phyloP scores from a whole-genome alignment of 2,888 invertebrate species.

The Napeogenes sylphis region DNA sequence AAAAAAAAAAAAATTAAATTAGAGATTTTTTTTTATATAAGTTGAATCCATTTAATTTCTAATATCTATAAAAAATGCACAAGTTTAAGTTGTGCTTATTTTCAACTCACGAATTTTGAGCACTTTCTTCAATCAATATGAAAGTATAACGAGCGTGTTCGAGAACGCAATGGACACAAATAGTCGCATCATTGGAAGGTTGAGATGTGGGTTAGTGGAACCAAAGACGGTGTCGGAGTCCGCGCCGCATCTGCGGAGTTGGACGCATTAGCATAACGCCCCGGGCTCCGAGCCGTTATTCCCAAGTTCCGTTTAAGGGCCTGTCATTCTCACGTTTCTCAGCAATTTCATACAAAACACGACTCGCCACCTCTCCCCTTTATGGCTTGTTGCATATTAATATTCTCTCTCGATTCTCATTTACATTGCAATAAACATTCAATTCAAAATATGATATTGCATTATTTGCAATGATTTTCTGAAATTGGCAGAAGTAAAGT shows the following conservation, averaged over 20 bases:
- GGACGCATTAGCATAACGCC: constrained; percentile 68
- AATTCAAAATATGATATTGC: background rate
- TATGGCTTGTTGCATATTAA: constrained; percentile 10
- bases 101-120: constrained; percentile 29
- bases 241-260: constrained; percentile 47
- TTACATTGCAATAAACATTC: constrained; percentile 1
- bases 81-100: constrained; percentile 14
- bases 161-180: constrained; percentile 64
- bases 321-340: constrained; percentile 57
- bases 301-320: constrained; percentile 63
- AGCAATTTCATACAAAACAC: constrained; percentile 38
- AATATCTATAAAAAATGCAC: background rate
- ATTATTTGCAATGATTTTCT: background rate
- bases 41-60: too few relatives aligned
- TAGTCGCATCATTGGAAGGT: constrained; percentile 62
- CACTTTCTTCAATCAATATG: constrained; percentile 70
- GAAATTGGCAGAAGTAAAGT: too few relatives aligned
- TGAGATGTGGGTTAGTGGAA: constrained; percentile 74
- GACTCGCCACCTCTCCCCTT: constrained; percentile 10
- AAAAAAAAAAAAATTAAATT: too few relatives aligned
- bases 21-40: too few relatives aligned
- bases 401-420: background rate
- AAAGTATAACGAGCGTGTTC: constrained; percentile 73
- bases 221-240: constrained; percentile 45
- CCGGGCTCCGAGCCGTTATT: constrained; percentile 65